Base-by-base conservation (phyloP, 2,888 invertebrate species). In the Aphidoletes aphidimyza region DNA sequence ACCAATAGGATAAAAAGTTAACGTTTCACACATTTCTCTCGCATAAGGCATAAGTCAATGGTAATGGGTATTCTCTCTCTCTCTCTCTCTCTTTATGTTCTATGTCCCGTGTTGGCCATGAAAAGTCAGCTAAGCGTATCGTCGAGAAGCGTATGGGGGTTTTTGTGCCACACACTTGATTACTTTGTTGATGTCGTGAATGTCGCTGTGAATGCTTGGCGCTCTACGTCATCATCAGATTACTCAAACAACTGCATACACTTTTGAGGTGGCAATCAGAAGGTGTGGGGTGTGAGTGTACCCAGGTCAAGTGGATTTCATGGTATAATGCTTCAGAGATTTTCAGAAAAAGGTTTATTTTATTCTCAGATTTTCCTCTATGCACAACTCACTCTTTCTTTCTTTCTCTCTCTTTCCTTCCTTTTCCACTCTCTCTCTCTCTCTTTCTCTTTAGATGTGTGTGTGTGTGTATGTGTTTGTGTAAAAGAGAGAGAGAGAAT, bases 281-380 rank as follows among this genome's bases (percentile, higher is more conserved):
- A 26, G 17, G 14, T 69, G 69, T 34, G 30, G 34, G 42, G 69
- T 9, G 30, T 81, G 81, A 37, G 54, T 22, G 37, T 81, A n/a
- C n/a, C n/a, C 22, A 22, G 81, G 81, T 81, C 81, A 81, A 81
- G 81, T 81, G 81, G 81, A 81, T 81, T 81, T 81, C 81, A 81
- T 81, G 81, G 81, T 81, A 81, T 81, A 81, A 81, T 81, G 81
- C 81, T 37, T 81, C 81, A 37, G 8, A 37, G 37, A 81, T 69
- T 37, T 81, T 81, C 81, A n/a, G 5, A 81, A 81, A 81, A 37
- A 81, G 39, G 37, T 81, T 81, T 37, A 81, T 81, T 81, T 81
- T 81, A 69, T 69, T 69, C 69, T 81, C 37, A 37, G 81, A 81
- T 81, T 37, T n/a, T 81, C 36, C 81, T 54, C n/a, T 54, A n/a